Percentiles rank a stretch among this genome's conserved stretches.
These are phyloP conservation scores for Hydra vulgaris DNA, from an alignment of 30 jellyfish, hydroid and myxozoan genomes.

Conservation along the genomic window DNA sequence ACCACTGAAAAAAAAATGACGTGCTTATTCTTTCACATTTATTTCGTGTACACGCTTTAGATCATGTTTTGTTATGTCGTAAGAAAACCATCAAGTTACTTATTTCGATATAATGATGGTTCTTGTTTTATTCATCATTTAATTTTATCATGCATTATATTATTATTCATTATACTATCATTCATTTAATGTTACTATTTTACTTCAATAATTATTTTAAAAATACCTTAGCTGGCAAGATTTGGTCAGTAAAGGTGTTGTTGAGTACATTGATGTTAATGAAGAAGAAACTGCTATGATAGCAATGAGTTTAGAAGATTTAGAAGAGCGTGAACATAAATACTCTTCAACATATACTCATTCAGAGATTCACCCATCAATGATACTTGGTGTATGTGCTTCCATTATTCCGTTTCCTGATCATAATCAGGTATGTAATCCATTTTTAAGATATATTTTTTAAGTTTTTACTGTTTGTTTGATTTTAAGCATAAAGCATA, in stretches of 20 bases:
- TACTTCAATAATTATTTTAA: too few species aligned
- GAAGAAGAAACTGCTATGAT: conserved; percentile 99
- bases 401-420: conserved; percentile 99
- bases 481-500: not conserved
- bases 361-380: conserved; percentile 98
- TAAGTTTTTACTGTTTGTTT: not conserved
- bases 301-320: conserved; percentile 96
- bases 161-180: too few species aligned
- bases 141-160: too few species aligned
- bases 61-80: too few species aligned
- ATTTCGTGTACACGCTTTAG: too few species aligned
- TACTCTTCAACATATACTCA: conserved; percentile 96
- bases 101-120: too few species aligned
- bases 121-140: too few species aligned
- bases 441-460: too few species aligned
- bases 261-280: conserved; percentile 93
- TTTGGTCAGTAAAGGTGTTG: conserved; percentile 96
- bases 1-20: too few species aligned
- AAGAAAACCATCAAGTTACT: too few species aligned
- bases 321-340: conserved; percentile 41
- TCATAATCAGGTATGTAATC: conserved; percentile 89
- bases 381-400: conserved; percentile 99
- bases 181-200: too few species aligned
- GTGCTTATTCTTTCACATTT: too few species aligned
- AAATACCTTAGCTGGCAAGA: conserved; percentile 81